Base-by-base conservation (phyloP, 2,113 vertebrate species). In the Coryphaenoides rupestris region DNA sequence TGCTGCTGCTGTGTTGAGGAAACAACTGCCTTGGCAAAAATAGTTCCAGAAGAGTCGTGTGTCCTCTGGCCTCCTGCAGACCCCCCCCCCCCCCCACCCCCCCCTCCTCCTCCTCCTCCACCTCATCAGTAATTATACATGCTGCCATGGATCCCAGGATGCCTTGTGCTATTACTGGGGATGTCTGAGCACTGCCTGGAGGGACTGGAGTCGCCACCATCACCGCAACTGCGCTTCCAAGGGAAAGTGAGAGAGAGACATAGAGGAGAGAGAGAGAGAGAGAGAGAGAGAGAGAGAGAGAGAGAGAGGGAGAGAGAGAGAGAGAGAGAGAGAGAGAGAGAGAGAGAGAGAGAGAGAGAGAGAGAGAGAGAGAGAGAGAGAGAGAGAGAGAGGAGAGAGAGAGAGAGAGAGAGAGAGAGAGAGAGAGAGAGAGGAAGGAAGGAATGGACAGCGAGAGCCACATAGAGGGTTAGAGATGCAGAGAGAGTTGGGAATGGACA, bases 111-210 rank as follows among this genome's bases (percentile, higher is more conserved):
- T n/a, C n/a, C 64, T 70, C 75, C 76, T 82, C 67, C 78, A 77
- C 73, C 61, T 74, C 54, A 67, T 70, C 76, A 83, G 77, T 87
- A 82, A 86, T 87, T 86, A 84, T 77, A 77, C 73, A 75, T 81
- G 83, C n/a, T n/a, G n/a, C 77, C 78, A 84, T 74, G 74, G 73
- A 73, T 86, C 84, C 80, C 80, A 78, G 76, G 76, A 87, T 83
- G 83, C 73, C 73, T 70, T 65, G 82, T 81, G 80, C 87, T 87
- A 88, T 87, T 87, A 89, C 76, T 63, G 80, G 78, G 68, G 60
- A 64, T 58, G 75, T 77, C 72, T 76, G 65, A 81, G 72, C 63
- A 17, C 73, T 65, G 77, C 78, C 84, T 74, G 17, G 70, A 82
- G 83, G 73, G 77, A 80, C 57, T 19, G n/a, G 68, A 73, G 50